A percentile compares a stretch with the other conserved stretches of the same genome.
phyloP scores from a whole-genome alignment of 2,888 invertebrate species.

The Ganaspis brasiliensis region DNA sequence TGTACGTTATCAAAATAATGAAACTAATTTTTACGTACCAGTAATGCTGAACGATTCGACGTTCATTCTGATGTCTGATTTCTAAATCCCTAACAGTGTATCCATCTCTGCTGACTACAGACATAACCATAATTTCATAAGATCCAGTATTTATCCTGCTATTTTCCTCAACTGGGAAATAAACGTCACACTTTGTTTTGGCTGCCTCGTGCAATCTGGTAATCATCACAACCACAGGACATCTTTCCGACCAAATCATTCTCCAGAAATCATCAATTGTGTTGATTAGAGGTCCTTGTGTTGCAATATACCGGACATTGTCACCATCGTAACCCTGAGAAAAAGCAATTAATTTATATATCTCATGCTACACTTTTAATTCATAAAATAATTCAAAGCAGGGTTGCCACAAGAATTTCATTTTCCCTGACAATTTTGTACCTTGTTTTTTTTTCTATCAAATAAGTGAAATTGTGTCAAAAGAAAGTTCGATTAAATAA shows the following conservation, averaged over 20 bases:
- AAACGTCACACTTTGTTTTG: constrained; percentile 93
- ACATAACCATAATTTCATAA: constrained; percentile 81
- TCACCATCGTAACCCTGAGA: constrained; percentile 94
- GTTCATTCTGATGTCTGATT: constrained; percentile 73
- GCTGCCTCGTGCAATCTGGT: constrained; percentile 93
- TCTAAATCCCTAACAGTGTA: constrained; percentile 82
- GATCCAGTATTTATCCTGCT: constrained; percentile 78
- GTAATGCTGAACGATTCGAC: constrained; percentile 77
- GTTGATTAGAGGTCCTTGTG: constrained; percentile 95
- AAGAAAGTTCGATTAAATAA: too few species aligned
- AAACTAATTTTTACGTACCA: too few species aligned
- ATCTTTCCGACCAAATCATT: constrained; percentile 87
- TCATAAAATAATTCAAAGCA: not conserved
- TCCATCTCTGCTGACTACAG: constrained; percentile 81
- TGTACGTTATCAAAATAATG: too few species aligned
- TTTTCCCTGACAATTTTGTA: too few species aligned
- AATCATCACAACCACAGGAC: constrained; percentile 91
- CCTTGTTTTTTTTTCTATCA: too few species aligned
- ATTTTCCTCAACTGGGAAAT: constrained; percentile 86
- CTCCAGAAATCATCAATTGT: constrained; percentile 96
- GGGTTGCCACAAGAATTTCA: too few species aligned
- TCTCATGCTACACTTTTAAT: not conserved
- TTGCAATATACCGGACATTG: constrained; percentile 93
- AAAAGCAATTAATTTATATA: constrained; percentile 29
- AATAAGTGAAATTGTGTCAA: too few species aligned